phyloP scores from a whole-genome alignment of 2,888 invertebrate genomes.

The Dioctria linearis region DNA sequence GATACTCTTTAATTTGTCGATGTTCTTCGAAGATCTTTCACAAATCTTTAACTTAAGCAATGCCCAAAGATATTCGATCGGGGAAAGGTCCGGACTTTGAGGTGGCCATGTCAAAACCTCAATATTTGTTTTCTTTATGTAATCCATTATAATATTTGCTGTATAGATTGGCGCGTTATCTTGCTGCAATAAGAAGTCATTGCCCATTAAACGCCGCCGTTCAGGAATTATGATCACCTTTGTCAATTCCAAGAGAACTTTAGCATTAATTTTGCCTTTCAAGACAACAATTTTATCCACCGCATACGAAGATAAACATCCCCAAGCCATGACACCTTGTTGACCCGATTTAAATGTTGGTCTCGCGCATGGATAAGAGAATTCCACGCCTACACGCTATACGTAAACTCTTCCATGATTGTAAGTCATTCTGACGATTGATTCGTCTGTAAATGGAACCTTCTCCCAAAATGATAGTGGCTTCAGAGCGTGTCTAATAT shows the following conservation, averaged over 20 bases:
- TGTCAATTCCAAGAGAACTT: background rate
- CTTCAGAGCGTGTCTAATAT: too few relatives aligned
- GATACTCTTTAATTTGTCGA: background rate
- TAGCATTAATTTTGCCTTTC: background rate
- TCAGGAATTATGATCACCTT: background rate
- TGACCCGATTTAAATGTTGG: too few relatives aligned
- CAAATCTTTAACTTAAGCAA: background rate
- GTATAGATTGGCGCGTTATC: constrained; percentile 5
- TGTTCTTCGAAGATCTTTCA: background rate
- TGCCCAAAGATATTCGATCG: background rate
- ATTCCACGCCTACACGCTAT: too few relatives aligned
- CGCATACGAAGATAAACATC: too few relatives aligned
- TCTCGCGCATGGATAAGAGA: too few relatives aligned
- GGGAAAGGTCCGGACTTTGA: background rate
- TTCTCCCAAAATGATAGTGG: too few relatives aligned
- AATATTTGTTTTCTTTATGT: background rate
- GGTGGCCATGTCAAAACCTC: constrained; percentile 8
- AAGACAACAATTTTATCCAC: too few relatives aligned
- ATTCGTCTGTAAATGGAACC: too few relatives aligned
- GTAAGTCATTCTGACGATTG: too few relatives aligned
- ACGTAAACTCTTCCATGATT: too few relatives aligned
- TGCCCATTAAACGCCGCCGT: background rate
- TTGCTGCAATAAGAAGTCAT: background rate
- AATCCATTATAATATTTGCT: background rate
- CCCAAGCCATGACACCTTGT: too few relatives aligned